Evolutionary conservation across 1,140 invertebrate species (phyloP).

Genomic region (Saccostrea cuccullata): DNA sequence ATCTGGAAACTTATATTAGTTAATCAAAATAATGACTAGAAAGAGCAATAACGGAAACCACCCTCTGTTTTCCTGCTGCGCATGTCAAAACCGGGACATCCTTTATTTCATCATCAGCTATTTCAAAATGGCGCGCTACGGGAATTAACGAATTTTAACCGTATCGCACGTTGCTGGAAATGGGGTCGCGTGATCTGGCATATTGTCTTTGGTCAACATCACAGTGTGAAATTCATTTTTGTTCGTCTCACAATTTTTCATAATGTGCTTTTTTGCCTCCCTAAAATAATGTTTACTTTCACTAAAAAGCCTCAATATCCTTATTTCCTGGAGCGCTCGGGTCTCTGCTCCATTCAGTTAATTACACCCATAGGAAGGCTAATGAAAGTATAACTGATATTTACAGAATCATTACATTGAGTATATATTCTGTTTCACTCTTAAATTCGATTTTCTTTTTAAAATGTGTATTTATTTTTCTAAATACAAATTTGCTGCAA

Average conservation of each 20-base stretch:
- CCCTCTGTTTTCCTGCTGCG: conserved; percentile 18
- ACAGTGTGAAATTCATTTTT: conserved; percentile 34
- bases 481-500: neutral
- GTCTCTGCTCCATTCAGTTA: neutral
- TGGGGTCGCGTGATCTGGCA: conserved; percentile 33
- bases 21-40: conserved; percentile 35
- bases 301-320: conserved; percentile 17
- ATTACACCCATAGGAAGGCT: conserved; percentile 23
- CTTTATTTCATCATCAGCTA: conserved; percentile 33
- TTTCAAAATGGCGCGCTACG: conserved; percentile 31
- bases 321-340: neutral
- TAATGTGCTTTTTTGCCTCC: neutral
- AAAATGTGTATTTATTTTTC: neutral
- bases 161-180: conserved; percentile 16
- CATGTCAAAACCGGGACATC: conserved; percentile 36
- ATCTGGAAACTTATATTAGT: conserved; percentile 32
- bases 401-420: neutral
- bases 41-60: conserved; percentile 35
- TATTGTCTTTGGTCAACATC: conserved; percentile 33
- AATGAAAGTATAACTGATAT: conserved; percentile 8
- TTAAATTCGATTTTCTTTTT: neutral
- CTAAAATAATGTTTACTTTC: conserved; percentile 7
- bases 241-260: conserved; percentile 33
- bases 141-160: conserved; percentile 36
- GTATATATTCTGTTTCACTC: neutral